Evolutionary conservation across 2,888 invertebrate genomes (phyloP).

Genomic region (Orchestes rusci): DNA sequence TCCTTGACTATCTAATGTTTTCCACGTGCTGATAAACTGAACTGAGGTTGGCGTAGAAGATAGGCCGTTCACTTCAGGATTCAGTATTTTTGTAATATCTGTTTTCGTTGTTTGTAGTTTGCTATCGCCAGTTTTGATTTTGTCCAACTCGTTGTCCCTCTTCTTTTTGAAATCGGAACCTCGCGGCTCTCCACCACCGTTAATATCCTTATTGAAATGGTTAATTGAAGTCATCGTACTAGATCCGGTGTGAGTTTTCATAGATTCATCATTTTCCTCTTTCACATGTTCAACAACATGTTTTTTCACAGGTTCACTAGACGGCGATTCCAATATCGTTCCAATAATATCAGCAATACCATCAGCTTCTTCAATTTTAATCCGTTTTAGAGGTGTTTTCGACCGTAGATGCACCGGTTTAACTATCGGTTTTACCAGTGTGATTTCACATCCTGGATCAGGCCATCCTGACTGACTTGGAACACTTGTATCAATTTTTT

Average conservation of each 20-base stretch:
- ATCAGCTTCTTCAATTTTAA: slow-evolving; percentile 37
- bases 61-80: slow-evolving; percentile 24
- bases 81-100: slow-evolving; percentile 14
- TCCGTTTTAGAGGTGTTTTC: slow-evolving; percentile 53
- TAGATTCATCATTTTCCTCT: slow-evolving; percentile 1
- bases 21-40: slow-evolving; percentile 61
- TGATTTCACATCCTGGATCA: slow-evolving; percentile 36
- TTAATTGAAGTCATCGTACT: not conserved
- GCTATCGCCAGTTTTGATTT: not conserved
- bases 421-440: slow-evolving; percentile 46
- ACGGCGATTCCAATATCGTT: slow-evolving; percentile 1
- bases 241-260: not conserved
- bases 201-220: not conserved
- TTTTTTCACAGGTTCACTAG: slow-evolving; percentile 18
- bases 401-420: slow-evolving; percentile 61
- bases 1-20: slow-evolving; percentile 46
- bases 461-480: slow-evolving; percentile 31
- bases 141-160: slow-evolving; percentile 10
- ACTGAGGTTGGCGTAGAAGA: slow-evolving; percentile 54
- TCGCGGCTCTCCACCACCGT: slow-evolving; percentile 5
- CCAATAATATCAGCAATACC: slow-evolving; percentile 2
- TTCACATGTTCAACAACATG: slow-evolving; percentile 24
- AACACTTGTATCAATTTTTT: slow-evolving; percentile 8
- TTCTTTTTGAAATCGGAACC: slow-evolving; percentile 20
- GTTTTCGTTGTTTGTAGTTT: slow-evolving; percentile 7